These are phyloP conservation scores for Neotragus pygmaeus DNA, from an alignment of 2,113 vertebrate genomes.

Conservation along the genomic window DNA sequence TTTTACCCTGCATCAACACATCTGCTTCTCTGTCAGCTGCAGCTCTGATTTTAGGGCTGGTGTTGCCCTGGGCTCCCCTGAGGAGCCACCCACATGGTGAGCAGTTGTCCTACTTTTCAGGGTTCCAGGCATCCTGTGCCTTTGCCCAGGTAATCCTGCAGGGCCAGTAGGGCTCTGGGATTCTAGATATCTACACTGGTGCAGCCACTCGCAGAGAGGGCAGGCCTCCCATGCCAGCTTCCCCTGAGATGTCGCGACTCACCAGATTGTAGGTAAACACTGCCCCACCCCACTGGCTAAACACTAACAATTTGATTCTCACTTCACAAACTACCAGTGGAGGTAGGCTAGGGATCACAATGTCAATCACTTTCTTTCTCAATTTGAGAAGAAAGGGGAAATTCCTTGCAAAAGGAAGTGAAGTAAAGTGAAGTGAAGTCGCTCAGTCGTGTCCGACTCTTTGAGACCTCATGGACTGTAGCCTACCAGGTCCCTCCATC, in stretches of 20 bases:
- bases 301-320: not conserved
- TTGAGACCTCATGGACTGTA: too few relatives aligned
- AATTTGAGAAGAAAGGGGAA: not conserved
- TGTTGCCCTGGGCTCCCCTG: not conserved
- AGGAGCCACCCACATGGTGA: not conserved
- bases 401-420: not conserved
- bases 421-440: too few relatives aligned
- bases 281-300: not conserved
- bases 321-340: not conserved
- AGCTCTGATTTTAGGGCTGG: not conserved
- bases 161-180: not conserved
- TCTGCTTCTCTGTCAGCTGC: not conserved
- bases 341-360: not conserved
- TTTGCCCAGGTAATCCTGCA: conserved; percentile 9
- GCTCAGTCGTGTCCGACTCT: too few relatives aligned
- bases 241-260: not conserved
- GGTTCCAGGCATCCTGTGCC: conserved; percentile 18
- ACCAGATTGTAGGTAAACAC: not conserved
- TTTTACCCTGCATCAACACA: not conserved
- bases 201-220: not conserved
- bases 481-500: too few relatives aligned
- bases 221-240: not conserved
- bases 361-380: not conserved
- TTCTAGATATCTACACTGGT: not conserved
- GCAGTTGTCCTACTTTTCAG: not conserved